Base-by-base conservation (phyloP, 2,113 vertebrate genomes). In the Eulemur macaco region DNA sequence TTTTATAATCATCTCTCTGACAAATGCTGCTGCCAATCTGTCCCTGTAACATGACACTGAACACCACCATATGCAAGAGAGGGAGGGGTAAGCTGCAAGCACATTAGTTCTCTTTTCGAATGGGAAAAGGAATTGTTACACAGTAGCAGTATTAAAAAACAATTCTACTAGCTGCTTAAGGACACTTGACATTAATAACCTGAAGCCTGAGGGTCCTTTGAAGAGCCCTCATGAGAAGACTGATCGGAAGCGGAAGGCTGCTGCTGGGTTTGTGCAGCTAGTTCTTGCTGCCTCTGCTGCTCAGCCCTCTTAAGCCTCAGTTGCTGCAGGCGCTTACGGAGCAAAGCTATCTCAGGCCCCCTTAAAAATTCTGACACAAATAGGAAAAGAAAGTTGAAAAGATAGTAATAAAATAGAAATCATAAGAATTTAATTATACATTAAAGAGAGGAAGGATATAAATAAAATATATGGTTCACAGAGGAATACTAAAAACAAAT, bases 311-410 rank as follows among this genome's bases (percentile, higher is more conserved):
- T 99, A 96, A 99, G 99, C 98, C 98, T 98, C 98, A 99, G 99
- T 83, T 99, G 99, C 98, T 99, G 99, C 96, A 99, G 99, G 97
- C 99, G 99, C 98, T 99, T 99, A 99, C 99, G 99, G 98, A 99
- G 99, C 99, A 99, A 99, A 99, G 99, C 99, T 99, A 99, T 99
- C 98, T 99, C 99, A 39, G 98, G 99, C 97, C 99, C 99, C 98
- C 99, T 98, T 94, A 99, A 90, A 90, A 95, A 99, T 97, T 99
- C 99, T 99, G 98, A 99, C 98, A 97, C 97, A 98, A 96, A 99
- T 94, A 98, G 98, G 93, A 94, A 96, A 90, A 97, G 89, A 95
- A 50, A 86, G 81, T 71, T 83, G 95, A 92, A 96, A 92, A 95
- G 94, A 97, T 7, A 94, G 96, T 15, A 96, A 98, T 17, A 97